Evolutionary conservation across 1,140 invertebrate genomes (phyloP).

Genomic region (Cotesia chilonis): DNA sequence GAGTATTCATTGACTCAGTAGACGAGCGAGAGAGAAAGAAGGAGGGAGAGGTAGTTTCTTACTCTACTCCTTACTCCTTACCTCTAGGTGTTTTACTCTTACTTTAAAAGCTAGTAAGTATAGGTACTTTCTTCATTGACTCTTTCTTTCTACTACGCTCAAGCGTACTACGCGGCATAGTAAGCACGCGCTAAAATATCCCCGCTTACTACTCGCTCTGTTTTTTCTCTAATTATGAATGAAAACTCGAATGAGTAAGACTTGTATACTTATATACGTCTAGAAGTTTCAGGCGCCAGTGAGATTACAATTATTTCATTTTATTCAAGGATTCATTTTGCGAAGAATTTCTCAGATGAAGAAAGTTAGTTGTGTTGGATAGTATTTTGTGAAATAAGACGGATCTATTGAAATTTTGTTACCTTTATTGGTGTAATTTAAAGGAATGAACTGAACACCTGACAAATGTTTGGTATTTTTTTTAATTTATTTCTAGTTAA

Average conservation of each 20-base stretch:
- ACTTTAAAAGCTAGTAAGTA: neutral
- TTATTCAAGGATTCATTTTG: neutral
- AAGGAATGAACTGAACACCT: no score
- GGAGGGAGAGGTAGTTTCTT: conserved; percentile 12
- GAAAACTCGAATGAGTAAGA: conserved; percentile 52
- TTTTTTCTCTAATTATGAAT: conserved; percentile 65
- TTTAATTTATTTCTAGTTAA: no score
- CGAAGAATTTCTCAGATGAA: no score
- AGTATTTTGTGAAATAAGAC: no score
- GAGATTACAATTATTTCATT: neutral
- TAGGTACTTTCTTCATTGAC: conserved; percentile 64
- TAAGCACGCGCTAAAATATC: conserved; percentile 13
- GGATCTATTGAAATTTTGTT: no score
- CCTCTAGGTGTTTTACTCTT: conserved; percentile 33
- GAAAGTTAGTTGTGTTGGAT: no score
- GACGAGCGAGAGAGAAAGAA: neutral
- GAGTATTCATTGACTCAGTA: conserved; percentile 62
- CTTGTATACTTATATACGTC: neutral
- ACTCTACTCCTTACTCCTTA: conserved; percentile 39
- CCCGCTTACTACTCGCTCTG: conserved; percentile 23
- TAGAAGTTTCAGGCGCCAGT: no score
- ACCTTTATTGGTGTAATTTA: no score
- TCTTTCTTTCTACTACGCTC: conserved; percentile 65
- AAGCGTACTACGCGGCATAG: conserved; percentile 56
- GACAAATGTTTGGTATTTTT: no score